Conservation (phyloP, 1,140 invertebrate species). For the Conus betulinus region DNA sequence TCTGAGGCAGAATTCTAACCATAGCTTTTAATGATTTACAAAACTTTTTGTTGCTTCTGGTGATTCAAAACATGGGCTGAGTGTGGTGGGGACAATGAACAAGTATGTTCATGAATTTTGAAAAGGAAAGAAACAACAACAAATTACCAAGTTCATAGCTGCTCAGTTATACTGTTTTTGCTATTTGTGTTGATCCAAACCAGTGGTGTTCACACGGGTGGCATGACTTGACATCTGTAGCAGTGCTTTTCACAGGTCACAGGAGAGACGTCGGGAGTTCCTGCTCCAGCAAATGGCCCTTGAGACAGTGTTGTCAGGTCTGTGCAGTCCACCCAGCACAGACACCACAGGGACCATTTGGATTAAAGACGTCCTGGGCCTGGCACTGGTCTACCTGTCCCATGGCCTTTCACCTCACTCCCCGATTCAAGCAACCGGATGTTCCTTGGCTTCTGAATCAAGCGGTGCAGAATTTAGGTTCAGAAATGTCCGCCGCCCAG, state of each 20-base stretch:
- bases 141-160: no score
- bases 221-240: not conserved
- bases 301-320: slow-evolving; percentile 7
- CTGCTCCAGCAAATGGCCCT: not conserved
- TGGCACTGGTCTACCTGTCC: not conserved
- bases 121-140: no score
- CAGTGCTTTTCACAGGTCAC: slow-evolving; percentile 2
- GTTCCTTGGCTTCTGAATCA: not conserved
- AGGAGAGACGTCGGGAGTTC: slow-evolving; percentile 19
- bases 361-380: slow-evolving; percentile 17
- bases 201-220: no score
- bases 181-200: no score
- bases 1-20: no score
- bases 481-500: not conserved
- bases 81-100: no score
- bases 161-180: no score
- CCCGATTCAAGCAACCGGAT: not conserved
- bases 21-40: no score
- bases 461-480: not conserved
- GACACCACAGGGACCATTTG: not conserved
- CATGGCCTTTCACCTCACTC: not conserved
- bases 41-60: no score
- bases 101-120: no score
- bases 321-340: not conserved
- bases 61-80: no score